phyloP scores from a whole-genome alignment of 2,888 invertebrate genomes.

The Protonemura montana region DNA sequence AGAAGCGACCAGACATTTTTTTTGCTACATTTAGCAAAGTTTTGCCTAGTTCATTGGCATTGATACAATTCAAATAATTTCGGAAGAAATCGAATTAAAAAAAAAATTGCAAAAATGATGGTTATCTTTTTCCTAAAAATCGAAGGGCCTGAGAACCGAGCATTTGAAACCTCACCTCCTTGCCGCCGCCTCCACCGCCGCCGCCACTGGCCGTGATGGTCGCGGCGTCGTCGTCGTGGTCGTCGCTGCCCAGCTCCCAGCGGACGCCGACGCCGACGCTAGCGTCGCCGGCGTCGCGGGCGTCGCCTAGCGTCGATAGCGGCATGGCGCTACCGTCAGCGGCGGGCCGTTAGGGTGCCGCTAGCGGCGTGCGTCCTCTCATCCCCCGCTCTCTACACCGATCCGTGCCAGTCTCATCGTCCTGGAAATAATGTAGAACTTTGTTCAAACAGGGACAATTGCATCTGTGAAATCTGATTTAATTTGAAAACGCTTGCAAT shows the following conservation, averaged over 20 bases:
- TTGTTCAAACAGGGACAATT: no score
- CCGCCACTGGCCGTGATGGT: conserved; percentile 9
- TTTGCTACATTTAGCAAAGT: no score
- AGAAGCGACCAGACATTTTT: no score
- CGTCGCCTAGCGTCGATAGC: conserved; percentile 36
- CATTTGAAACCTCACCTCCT: conserved; percentile 46
- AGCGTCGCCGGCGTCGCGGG: conserved; percentile 45
- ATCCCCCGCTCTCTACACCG: conserved; percentile 59
- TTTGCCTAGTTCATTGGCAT: no score
- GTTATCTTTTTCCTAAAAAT: no score
- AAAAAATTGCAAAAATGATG: no score
- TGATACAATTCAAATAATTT: no score
- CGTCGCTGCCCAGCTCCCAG: conserved; percentile 47
- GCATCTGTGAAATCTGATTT: no score
- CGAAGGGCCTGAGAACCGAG: no score
- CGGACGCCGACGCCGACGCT: conserved; percentile 48
- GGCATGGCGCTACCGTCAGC: conserved; percentile 65
- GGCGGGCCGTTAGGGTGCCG: conserved; percentile 50
- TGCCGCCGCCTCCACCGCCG: conserved; percentile 48
- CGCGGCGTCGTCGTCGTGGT: conserved; percentile 48
- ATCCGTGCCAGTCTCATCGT: conserved; percentile 56
- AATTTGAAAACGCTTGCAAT: no score
- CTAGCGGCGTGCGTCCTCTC: conserved; percentile 51
- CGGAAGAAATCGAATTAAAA: no score
- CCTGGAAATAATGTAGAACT: no score